These are phyloP conservation scores for Trinorchestia longiramus DNA, from an alignment of 1,140 invertebrate species.

Conservation along the genomic window DNA sequence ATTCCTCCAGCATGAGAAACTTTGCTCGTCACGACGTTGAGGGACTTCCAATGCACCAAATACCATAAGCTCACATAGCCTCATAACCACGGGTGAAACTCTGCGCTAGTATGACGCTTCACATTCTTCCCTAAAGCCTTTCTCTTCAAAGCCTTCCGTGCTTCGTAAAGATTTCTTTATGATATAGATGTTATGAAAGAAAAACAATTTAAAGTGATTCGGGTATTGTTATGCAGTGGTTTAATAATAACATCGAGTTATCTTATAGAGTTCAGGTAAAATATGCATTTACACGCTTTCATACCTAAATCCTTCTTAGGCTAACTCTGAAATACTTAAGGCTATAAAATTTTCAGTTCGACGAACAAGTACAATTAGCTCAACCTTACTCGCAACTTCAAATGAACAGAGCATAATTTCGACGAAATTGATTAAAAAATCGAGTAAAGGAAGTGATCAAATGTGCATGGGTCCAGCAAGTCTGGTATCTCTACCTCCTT, in stretches of 20 bases:
- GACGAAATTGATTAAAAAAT: background rate
- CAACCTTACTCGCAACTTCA: background rate
- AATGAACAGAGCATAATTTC: background rate
- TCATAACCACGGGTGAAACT: background rate
- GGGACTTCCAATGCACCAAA: background rate
- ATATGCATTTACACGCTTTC: background rate
- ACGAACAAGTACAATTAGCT: background rate
- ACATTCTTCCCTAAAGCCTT: background rate
- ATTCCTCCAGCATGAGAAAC: background rate
- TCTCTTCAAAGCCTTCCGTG: background rate
- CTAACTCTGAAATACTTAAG: background rate
- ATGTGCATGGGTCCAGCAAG: background rate
- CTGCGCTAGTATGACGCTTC: background rate
- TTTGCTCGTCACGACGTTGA: background rate
- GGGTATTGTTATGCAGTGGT: background rate
- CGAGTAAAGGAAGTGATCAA: background rate
- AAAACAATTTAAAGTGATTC: background rate
- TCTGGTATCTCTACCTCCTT: background rate
- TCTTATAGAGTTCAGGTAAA: background rate
- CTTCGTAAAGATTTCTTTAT: background rate
- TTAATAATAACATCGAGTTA: background rate
- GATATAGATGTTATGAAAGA: background rate
- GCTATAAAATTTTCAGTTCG: background rate
- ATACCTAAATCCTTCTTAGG: background rate
- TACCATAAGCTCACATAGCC: background rate